These are phyloP conservation scores for Suricata suricatta DNA, from an alignment of 2,113 vertebrate genomes.

Conservation along the genomic window DNA sequence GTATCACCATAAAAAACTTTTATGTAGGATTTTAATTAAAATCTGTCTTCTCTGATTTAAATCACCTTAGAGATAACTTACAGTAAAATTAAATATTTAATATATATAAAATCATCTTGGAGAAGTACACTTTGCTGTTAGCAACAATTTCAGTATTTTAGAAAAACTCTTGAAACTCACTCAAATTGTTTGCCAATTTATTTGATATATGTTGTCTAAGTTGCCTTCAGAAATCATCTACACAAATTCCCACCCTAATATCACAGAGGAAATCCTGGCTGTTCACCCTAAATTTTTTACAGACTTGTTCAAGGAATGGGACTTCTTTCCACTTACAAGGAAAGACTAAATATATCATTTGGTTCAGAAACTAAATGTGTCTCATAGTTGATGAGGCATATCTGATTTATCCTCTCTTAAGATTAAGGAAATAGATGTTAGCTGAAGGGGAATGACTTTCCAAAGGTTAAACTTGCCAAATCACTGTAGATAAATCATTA, in stretches of 20 bases:
- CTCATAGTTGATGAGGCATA: slow-evolving; percentile 53
- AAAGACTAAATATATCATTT: slow-evolving; percentile 71
- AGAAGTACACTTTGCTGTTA: slow-evolving; percentile 34
- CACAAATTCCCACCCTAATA: slow-evolving; percentile 60
- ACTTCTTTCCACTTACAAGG: slow-evolving; percentile 54
- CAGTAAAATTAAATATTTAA: not conserved
- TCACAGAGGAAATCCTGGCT: slow-evolving; percentile 63
- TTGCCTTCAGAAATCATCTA: slow-evolving; percentile 55
- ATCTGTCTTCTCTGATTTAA: not conserved
- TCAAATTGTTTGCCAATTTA: slow-evolving; percentile 27
- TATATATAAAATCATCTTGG: not conserved
- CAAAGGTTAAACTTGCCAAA: slow-evolving; percentile 50
- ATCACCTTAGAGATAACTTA: not conserved
- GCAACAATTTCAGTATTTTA: not conserved
- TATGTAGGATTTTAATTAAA: slow-evolving; percentile 4
- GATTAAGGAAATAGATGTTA: slow-evolving; percentile 55
- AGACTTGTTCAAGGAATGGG: slow-evolving; percentile 46
- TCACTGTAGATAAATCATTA: slow-evolving; percentile 47
- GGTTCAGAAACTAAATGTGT: slow-evolving; percentile 60
- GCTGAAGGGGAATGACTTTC: slow-evolving; percentile 61
- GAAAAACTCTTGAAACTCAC: not conserved
- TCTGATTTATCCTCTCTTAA: slow-evolving; percentile 58
- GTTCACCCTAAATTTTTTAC: slow-evolving; percentile 61
- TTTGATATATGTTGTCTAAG: slow-evolving; percentile 33
- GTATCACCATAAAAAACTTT: not conserved